Conservation (phyloP, 2,888 invertebrate species). For the Drosophila barbarae region DNA sequence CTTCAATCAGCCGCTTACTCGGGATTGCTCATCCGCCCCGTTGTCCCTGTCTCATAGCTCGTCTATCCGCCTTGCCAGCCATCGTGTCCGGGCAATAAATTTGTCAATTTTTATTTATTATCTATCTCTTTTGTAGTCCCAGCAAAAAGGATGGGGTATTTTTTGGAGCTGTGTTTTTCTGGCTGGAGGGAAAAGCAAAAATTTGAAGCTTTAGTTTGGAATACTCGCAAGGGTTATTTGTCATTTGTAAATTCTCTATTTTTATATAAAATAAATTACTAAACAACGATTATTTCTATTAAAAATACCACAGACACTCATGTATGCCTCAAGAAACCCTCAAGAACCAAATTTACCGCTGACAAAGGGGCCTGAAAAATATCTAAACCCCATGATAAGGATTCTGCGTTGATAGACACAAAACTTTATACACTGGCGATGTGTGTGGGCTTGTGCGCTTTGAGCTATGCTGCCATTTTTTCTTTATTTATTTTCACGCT, state of each 20-base stretch:
- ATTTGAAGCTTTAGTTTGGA: not conserved
- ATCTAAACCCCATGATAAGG: constrained; percentile 38
- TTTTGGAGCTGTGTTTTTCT: not conserved
- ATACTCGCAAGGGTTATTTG: not conserved
- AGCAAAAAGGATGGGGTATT: not conserved
- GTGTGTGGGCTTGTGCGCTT: constrained; percentile 17
- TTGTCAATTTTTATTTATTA: constrained; percentile 64
- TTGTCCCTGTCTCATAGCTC: constrained; percentile 24
- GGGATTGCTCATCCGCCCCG: constrained; percentile 56
- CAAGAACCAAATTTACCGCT: not conserved
- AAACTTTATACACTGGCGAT: constrained; percentile 61
- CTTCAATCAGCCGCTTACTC: constrained; percentile 63
- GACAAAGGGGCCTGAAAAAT: constrained; percentile 22
- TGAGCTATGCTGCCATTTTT: constrained; percentile 36
- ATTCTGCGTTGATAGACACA: constrained; percentile 63
- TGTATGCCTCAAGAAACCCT: not conserved
- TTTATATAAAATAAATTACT: not conserved
- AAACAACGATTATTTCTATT: constrained; percentile 2
- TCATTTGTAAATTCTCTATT: not conserved
- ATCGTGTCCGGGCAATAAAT: constrained; percentile 63
- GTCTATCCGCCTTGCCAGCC: constrained; percentile 37
- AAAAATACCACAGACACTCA: not conserved
- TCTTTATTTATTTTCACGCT: constrained; percentile 30
- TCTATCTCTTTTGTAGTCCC: constrained; percentile 31
- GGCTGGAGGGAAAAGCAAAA: not conserved